Conservation (phyloP, 2,797 vertebrate species). For the Oreochromis mossambicus region DNA sequence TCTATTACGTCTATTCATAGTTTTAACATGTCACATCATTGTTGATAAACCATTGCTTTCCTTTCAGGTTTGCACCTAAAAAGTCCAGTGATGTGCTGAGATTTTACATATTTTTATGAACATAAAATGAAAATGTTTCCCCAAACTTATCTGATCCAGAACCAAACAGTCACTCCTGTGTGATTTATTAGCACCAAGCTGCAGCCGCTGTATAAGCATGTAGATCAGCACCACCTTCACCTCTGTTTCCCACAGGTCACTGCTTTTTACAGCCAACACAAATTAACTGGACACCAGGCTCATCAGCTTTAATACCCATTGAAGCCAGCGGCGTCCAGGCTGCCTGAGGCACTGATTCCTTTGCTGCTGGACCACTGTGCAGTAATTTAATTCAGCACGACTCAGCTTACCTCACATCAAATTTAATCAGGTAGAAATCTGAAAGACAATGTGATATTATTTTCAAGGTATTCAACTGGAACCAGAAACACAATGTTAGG, state of each 20-base stretch:
- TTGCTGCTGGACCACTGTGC: neutral
- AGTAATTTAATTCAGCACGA: neutral
- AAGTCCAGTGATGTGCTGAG: neutral
- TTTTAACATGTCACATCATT: too few species aligned
- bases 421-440: neutral
- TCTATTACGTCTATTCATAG: too few species aligned
- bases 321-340: neutral
- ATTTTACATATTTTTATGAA: neutral
- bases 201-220: neutral
- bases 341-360: neutral
- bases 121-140: neutral
- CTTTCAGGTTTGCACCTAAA: neutral
- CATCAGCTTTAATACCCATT: neutral
- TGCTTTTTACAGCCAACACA: slow-evolving; percentile 1
- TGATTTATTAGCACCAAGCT: neutral
- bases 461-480: neutral
- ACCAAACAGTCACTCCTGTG: neutral
- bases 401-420: neutral
- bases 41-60: neutral
- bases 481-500: neutral
- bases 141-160: neutral
- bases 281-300: neutral
- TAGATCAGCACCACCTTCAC: slow-evolving; percentile 10
- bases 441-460: neutral
- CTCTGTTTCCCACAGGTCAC: neutral